Evolutionary conservation across 2,113 vertebrate genomes (phyloP).

Genomic region (Trochalopteron elliotii): DNA sequence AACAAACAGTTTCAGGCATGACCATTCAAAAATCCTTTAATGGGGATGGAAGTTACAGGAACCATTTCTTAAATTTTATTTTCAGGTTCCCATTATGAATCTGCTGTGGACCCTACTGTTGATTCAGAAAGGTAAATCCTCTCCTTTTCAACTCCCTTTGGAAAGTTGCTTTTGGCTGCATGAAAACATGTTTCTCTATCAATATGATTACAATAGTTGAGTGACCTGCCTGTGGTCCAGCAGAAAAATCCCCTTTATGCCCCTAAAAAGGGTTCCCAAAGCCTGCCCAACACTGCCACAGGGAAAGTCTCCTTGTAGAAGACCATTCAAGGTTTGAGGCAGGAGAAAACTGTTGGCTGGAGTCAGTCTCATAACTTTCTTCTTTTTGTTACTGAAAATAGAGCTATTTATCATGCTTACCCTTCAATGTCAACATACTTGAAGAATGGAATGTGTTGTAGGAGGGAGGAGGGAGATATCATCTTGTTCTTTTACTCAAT

Average conservation of each 20-base stretch:
- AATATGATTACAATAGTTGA: not conserved
- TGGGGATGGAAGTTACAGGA: not conserved
- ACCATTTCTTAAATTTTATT: not conserved
- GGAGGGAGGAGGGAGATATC: not conserved
- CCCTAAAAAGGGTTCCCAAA: not conserved
- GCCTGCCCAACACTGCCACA: not conserved
- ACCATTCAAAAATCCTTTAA: not conserved
- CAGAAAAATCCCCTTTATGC: not conserved
- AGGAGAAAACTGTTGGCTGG: not conserved
- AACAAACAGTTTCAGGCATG: not conserved
- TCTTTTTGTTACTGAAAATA: not conserved
- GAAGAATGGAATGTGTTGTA: not conserved
- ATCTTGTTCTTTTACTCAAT: not conserved
- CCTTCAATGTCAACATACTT: not conserved
- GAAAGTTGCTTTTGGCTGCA: not conserved
- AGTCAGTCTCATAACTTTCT: not conserved
- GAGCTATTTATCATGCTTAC: not conserved
- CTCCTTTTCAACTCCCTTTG: not conserved
- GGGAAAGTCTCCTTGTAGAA: not conserved
- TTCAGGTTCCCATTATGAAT: accelerated
- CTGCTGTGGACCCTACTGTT: not conserved
- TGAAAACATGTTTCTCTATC: not conserved
- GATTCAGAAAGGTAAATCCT: not conserved
- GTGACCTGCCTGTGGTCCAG: not conserved
- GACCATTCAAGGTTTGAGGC: not conserved